Evolutionary conservation across 2,113 vertebrate species (phyloP), one percentile per base, ranked within the genome.

Genomic region (Numenius arquata): DNA sequence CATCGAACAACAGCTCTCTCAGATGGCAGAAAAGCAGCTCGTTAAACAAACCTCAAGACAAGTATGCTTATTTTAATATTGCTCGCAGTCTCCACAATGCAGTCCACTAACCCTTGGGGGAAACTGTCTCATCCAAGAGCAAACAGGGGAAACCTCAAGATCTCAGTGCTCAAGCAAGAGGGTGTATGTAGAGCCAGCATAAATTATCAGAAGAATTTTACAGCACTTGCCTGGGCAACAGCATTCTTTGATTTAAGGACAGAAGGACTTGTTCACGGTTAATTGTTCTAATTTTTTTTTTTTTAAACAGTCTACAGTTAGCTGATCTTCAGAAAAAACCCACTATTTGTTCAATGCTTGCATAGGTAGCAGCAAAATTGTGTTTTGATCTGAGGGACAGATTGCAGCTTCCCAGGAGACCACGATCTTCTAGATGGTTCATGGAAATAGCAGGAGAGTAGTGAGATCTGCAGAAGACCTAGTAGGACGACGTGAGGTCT

Each of bases 181-280:
- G 55, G 3, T 75, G 40, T 40, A 71, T 4, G 12, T 7, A 84
- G 36, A 56, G 86, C 80, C 88, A 89, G 89, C 70, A 79, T 73
- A 95, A 92, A 91, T 74, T 61, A 96, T 32, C 59, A 84, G 43
- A 88, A 74, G 65, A 93, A 90, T 75, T 90, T 85, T 40, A 85
- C 70, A 76, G 81, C 95, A 58, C 75, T 91, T 93, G 94, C 66
- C 94, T 89, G 76, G 91, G 79, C 90, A 94, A 79, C 70, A 79
- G 38, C 34, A 50, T 41, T 65, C 76, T 88, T 76, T 86, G 79
- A 94, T 81, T 92, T 52, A 72, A 84, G 65, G 68, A 90, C 18
- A 84, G 74, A 62, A 94, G 52, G 40, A 83, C 71, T 73, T 29
- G 62, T 52, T 93, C 88, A 76, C 22, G 70, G 50, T 55, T 85